Evolutionary conservation across 2,113 vertebrate species (phyloP).

Genomic region (Phalacrocorax pelagicus): DNA sequence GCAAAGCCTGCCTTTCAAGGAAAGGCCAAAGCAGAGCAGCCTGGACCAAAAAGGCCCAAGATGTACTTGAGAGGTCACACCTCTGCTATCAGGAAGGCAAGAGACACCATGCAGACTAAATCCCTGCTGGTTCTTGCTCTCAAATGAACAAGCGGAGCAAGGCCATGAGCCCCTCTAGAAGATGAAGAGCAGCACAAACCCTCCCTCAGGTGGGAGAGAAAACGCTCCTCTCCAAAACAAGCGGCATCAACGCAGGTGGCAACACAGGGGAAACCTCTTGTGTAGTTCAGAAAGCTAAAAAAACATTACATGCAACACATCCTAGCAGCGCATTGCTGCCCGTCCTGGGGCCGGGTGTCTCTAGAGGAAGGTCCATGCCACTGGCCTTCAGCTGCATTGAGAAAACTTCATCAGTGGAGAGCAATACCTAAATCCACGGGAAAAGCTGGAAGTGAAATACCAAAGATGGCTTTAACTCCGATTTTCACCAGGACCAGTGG

Average conservation of each 20-base stretch:
- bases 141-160: neutral
- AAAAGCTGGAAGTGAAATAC: neutral
- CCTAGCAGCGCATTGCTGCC: rapidly evolving
- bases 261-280: neutral
- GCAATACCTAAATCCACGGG: neutral
- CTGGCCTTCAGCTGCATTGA: neutral
- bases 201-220: neutral
- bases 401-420: rapidly evolving
- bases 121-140: neutral
- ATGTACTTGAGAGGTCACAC: rapidly evolving
- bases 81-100: rapidly evolving
- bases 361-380: neutral
- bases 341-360: neutral
- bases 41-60: neutral
- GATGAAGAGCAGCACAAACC: neutral
- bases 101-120: neutral
- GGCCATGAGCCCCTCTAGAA: neutral
- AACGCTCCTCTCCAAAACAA: neutral
- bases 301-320: neutral
- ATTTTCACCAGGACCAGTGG: neutral
- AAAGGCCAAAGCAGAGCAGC: neutral
- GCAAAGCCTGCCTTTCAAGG: neutral
- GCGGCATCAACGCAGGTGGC: rapidly evolving
- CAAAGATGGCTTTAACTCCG: neutral
- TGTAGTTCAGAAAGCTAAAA: neutral